Evolutionary conservation across 2,797 vertebrate species (phyloP).

Genomic region (Rhinatrema bivittatum): DNA sequence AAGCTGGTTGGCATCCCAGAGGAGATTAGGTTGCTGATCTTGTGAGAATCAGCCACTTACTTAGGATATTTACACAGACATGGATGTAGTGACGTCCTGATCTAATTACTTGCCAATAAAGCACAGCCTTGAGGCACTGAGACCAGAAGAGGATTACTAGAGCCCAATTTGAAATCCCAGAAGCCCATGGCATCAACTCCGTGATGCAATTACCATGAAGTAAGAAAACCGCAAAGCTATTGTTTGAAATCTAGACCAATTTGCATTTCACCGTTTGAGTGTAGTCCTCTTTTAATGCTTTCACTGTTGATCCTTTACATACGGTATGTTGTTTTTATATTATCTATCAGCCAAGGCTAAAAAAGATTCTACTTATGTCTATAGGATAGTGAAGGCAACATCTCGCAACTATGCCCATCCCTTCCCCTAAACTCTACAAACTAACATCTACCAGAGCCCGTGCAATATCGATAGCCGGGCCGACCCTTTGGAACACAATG

Average conservation of each 20-base stretch:
- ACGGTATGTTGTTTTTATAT: no score
- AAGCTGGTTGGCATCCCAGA: conserved; percentile 61
- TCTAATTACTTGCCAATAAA: conserved; percentile 90
- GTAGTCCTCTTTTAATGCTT: background rate
- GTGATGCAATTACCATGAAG: conserved; percentile 25
- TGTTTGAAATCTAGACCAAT: conserved; percentile 7
- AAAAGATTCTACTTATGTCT: no score
- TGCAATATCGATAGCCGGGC: no score
- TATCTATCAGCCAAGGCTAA: no score
- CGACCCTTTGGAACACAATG: no score
- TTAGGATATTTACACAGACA: conserved; percentile 68
- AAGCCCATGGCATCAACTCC: conserved; percentile 27
- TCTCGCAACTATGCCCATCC: no score
- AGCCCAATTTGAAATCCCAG: conserved; percentile 35
- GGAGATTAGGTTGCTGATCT: conserved; percentile 75
- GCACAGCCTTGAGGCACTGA: conserved; percentile 50
- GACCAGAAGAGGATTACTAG: conserved; percentile 49
- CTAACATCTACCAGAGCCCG: no score
- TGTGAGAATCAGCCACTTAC: conserved; percentile 62
- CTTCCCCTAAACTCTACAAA: no score
- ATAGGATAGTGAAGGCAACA: no score
- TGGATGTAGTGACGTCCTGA: conserved; percentile 72
- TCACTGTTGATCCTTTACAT: background rate
- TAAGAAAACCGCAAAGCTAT: conserved; percentile 14
- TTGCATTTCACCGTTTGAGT: conserved; percentile 10